These are phyloP conservation scores for Dinocampus coccinellae DNA, from an alignment of 2,888 invertebrate genomes.

Conservation along the genomic window DNA sequence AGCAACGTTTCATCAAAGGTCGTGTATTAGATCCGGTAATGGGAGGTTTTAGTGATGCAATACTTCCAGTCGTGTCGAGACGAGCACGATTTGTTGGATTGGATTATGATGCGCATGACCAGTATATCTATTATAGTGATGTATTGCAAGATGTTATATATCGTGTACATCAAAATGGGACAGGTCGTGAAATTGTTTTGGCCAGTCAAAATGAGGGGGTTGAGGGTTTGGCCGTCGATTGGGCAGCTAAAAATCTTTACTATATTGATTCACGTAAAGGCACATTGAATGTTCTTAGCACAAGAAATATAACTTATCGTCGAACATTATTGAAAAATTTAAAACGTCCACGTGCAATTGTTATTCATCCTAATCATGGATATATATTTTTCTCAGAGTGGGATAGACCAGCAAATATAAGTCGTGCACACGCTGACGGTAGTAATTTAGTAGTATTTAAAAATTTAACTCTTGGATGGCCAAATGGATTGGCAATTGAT, in stretches of 20 bases:
- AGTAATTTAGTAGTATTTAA: slow-evolving; percentile 88
- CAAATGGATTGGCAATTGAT: slow-evolving; percentile 96
- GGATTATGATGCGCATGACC: slow-evolving; percentile 91
- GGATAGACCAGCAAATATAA: slow-evolving; percentile 97
- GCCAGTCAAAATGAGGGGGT: slow-evolving; percentile 98
- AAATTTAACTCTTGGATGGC: slow-evolving; percentile 95
- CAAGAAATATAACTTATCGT: slow-evolving; percentile 86
- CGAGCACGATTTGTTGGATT: slow-evolving; percentile 94
- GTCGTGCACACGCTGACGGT: slow-evolving; percentile 92
- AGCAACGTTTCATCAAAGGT: slow-evolving; percentile 95
- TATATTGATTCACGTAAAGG: slow-evolving; percentile 96
- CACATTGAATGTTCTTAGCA: slow-evolving; percentile 92
- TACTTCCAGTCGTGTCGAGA: slow-evolving; percentile 91
- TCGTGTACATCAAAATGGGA: slow-evolving; percentile 81
- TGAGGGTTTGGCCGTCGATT: slow-evolving; percentile 94
- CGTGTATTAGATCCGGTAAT: slow-evolving; percentile 89
- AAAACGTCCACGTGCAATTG: slow-evolving; percentile 94
- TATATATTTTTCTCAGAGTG: slow-evolving; percentile 96
- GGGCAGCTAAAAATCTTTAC: slow-evolving; percentile 95
- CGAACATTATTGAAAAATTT: slow-evolving; percentile 88
- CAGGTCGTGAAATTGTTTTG: slow-evolving; percentile 87
- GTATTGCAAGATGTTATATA: slow-evolving; percentile 96
- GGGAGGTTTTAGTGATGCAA: slow-evolving; percentile 94
- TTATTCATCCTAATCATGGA: slow-evolving; percentile 95
- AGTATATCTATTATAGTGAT: slow-evolving; percentile 97